Conservation (phyloP, 2,113 vertebrate genomes). For the Sinocyclocheilus grahami region DNA sequence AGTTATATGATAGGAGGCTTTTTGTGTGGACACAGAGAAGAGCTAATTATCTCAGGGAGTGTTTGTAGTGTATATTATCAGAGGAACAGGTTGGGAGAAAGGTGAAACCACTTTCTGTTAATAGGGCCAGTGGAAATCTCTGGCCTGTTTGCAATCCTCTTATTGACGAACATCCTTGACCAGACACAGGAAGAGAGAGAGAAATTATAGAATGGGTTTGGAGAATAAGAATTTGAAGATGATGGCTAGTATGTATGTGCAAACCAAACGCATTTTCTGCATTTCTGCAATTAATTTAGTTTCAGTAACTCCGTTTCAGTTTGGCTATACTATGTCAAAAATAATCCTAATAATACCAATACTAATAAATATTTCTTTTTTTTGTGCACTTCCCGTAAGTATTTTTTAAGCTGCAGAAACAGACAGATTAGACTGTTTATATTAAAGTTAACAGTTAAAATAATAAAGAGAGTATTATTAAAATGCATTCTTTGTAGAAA, state of each 20-base stretch:
- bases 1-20: too few species aligned
- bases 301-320: not conserved
- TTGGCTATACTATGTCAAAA: not conserved
- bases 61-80: not conserved
- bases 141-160: constrained; percentile 73
- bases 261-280: not conserved
- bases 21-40: not conserved
- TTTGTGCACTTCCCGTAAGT: too few species aligned
- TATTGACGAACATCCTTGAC: constrained; percentile 69
- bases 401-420: not conserved
- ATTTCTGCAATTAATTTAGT: not conserved
- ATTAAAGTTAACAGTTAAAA: not conserved
- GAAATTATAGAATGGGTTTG: not conserved
- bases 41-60: not conserved
- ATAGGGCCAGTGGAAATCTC: constrained; percentile 72
- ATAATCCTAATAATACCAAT: not conserved
- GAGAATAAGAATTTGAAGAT: not conserved
- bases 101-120: constrained; percentile 69
- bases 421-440: not conserved
- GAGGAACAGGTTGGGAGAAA: constrained; percentile 53
- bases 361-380: too few species aligned
- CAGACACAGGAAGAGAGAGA: not conserved
- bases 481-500: not conserved
- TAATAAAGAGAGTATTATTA: not conserved
- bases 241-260: not conserved